These are phyloP conservation scores for Arnoldichthys spilopterus DNA, from an alignment of 2,797 vertebrate genomes.

Conservation along the genomic window DNA sequence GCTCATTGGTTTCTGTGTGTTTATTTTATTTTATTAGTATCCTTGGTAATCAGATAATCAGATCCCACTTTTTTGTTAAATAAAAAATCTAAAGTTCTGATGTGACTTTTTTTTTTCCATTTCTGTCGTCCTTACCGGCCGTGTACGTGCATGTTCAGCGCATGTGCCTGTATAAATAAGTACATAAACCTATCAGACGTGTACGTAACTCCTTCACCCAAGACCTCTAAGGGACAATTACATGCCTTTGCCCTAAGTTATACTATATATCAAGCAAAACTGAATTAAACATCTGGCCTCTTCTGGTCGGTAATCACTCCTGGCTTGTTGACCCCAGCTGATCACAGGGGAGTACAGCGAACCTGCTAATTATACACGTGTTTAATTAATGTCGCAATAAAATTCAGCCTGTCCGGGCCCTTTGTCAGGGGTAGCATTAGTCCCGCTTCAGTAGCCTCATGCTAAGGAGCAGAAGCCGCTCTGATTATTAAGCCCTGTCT, in stretches of 20 bases:
- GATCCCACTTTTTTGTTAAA: neutral
- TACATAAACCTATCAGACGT: neutral
- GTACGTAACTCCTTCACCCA: neutral
- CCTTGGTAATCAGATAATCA: neutral
- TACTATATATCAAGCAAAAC: conserved; percentile 22
- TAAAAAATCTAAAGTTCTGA: neutral
- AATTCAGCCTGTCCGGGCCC: conserved; percentile 69
- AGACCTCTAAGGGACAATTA: conserved; percentile 27
- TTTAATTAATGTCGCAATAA: conserved; percentile 82
- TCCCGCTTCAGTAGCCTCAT: conserved; percentile 68
- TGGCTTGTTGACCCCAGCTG: conserved; percentile 47
- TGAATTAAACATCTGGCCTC: conserved; percentile 35
- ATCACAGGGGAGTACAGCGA: conserved; percentile 47
- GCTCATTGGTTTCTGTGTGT: too few relatives aligned
- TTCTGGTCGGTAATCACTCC: conserved; percentile 33
- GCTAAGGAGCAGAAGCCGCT: conserved; percentile 55
- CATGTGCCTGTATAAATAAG: neutral
- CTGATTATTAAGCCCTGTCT: conserved; percentile 65
- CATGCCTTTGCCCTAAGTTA: conserved; percentile 13
- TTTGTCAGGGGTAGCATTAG: conserved; percentile 69
- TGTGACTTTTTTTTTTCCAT: neutral
- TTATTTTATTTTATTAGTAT: neutral
- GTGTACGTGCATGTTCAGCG: neutral
- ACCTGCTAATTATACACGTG: conserved; percentile 69
- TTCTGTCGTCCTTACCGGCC: neutral